phyloP scores from a whole-genome alignment of 1,140 invertebrate species.

The Lerema accius region DNA sequence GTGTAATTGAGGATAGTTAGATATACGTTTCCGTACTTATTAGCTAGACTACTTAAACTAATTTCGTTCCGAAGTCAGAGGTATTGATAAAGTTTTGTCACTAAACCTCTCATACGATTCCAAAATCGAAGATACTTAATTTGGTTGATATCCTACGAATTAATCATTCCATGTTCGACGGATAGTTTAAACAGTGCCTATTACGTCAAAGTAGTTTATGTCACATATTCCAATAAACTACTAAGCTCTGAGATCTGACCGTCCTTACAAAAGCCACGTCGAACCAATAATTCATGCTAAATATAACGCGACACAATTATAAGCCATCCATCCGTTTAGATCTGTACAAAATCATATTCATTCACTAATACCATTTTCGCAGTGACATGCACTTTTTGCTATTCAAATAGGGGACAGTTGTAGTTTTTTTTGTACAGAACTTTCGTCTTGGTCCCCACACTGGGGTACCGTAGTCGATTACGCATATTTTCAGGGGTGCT shows the following conservation, averaged over 20 bases:
- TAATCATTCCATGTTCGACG: too few relatives aligned
- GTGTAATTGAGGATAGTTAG: too few relatives aligned
- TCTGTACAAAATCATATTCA: constrained; percentile 77
- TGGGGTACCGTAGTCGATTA: constrained; percentile 60
- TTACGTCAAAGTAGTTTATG: constrained; percentile 18
- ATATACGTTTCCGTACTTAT: too few relatives aligned
- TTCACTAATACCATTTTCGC: constrained; percentile 74
- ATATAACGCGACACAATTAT: constrained; percentile 78
- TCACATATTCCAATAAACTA: constrained; percentile 6
- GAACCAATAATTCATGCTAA: constrained; percentile 81
- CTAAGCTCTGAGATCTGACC: constrained; percentile 29
- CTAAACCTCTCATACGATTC: too few relatives aligned
- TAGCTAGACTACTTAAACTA: too few relatives aligned
- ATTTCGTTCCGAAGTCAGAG: too few relatives aligned
- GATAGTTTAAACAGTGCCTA: too few relatives aligned
- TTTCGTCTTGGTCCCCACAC: constrained; percentile 46
- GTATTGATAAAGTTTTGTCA: too few relatives aligned
- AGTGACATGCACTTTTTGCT: constrained; percentile 80
- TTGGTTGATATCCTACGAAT: too few relatives aligned
- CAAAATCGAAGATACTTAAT: too few relatives aligned
- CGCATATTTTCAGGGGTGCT: constrained; percentile 81
- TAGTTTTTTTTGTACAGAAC: constrained; percentile 69
- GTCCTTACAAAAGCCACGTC: constrained; percentile 61
- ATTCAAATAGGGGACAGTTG: constrained; percentile 79
- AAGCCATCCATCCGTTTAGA: constrained; percentile 78